Conservation (phyloP, 2,797 vertebrate species). For the Notolepis coatsorum region DNA sequence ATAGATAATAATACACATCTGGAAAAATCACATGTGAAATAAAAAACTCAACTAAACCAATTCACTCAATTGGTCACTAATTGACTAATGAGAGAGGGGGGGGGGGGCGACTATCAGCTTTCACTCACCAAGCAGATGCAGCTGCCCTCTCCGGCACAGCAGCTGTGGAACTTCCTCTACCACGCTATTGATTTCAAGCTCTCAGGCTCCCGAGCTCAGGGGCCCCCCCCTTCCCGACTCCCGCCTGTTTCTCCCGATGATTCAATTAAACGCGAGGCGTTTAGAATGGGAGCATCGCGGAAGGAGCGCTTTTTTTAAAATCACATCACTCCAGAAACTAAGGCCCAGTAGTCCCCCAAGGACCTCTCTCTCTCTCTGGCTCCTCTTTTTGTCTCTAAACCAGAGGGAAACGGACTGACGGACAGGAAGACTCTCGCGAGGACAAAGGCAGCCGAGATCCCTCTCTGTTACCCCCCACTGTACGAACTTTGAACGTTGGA, state of each 20-base stretch:
- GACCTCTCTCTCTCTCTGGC: conserved; percentile 36
- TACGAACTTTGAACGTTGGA: too few relatives aligned
- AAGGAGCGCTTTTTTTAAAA: conserved; percentile 63
- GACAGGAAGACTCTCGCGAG: conserved; percentile 60
- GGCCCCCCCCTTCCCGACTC: conserved; percentile 28
- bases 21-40: too few relatives aligned
- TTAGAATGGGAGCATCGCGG: conserved; percentile 42
- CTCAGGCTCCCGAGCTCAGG: conserved; percentile 19
- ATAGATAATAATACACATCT: too few relatives aligned
- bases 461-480: conserved; percentile 26
- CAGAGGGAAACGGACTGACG: conserved; percentile 44
- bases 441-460: conserved; percentile 48
- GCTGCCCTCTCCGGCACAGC: conserved; percentile 3
- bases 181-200: conserved; percentile 49
- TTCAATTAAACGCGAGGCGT: conserved; percentile 63
- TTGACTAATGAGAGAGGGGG: too few relatives aligned
- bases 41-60: too few relatives aligned
- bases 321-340: conserved; percentile 65
- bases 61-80: too few relatives aligned
- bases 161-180: conserved; percentile 29
- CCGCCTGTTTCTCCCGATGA: conserved; percentile 56
- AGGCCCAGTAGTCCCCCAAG: conserved; percentile 26
- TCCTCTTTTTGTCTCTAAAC: conserved; percentile 56
- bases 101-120: too few relatives aligned
- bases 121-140: conserved; percentile 4